phyloP scores from a whole-genome alignment of 2,888 invertebrate species.

The Eupithecia insigniata region DNA sequence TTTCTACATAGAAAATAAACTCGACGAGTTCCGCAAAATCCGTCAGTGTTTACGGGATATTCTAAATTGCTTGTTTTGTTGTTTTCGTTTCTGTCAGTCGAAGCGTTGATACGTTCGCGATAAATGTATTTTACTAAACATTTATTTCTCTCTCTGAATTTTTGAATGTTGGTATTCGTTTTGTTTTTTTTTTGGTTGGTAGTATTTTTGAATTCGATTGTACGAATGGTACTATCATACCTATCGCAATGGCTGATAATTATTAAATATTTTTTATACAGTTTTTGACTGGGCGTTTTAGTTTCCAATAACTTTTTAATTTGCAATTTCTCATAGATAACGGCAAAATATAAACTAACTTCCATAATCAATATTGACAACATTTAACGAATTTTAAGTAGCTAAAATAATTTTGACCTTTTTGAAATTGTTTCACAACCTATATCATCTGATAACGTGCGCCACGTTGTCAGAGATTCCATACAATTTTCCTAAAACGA shows the following conservation, averaged over 20 bases:
- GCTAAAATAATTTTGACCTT: too few relatives aligned
- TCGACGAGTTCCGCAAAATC: conserved; percentile 1
- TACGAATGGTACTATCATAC: background rate
- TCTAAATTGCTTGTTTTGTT: conserved; percentile 38
- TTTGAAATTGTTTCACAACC: background rate
- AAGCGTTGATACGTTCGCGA: conserved; percentile 15
- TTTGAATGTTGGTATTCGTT: background rate
- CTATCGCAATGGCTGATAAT: background rate
- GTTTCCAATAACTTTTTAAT: background rate
- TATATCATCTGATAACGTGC: background rate
- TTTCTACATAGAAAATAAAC: conserved; percentile 1
- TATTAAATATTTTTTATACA: background rate
- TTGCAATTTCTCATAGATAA: background rate
- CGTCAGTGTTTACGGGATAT: conserved; percentile 7
- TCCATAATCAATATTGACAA: background rate
- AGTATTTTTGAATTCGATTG: conserved; percentile 1
- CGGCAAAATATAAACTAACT: background rate
- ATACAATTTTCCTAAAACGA: background rate
- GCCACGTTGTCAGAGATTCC: too few relatives aligned
- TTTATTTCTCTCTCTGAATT: conserved; percentile 15
- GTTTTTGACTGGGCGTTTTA: background rate
- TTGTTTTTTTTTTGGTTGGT: background rate
- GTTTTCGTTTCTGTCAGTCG: conserved; percentile 10
- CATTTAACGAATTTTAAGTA: too few relatives aligned
- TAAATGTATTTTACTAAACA: conserved; percentile 23